phyloP scores from a whole-genome alignment of 1,140 invertebrate genomes.

The Papilio polytes region DNA sequence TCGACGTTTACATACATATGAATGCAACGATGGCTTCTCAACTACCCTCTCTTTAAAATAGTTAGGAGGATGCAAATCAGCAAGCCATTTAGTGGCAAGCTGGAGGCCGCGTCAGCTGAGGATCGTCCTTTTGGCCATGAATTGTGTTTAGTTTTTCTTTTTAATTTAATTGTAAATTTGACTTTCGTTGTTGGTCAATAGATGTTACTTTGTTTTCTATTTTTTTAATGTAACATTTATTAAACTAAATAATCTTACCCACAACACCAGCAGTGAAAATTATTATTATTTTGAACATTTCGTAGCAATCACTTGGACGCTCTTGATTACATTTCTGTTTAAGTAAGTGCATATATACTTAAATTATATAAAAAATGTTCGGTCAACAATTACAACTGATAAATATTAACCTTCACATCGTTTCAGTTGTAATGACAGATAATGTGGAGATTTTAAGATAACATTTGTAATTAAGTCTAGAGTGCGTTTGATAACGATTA shows the following conservation, averaged over 20 bases:
- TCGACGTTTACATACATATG: too few relatives aligned
- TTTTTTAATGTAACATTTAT: too few relatives aligned
- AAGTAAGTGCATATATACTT: constrained; percentile 57
- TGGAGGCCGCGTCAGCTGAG: too few relatives aligned
- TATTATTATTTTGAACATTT: constrained; percentile 55
- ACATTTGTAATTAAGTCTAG: constrained; percentile 45
- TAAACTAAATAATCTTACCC: constrained; percentile 46
- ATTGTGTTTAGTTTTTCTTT: too few relatives aligned
- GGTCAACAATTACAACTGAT: constrained; percentile 70
- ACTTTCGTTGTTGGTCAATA: too few relatives aligned
- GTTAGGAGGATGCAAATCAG: too few relatives aligned
- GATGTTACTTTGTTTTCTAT: too few relatives aligned
- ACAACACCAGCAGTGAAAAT: constrained; percentile 52
- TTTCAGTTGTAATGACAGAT: constrained; percentile 60
- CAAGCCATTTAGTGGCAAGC: too few relatives aligned
- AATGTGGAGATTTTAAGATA: constrained; percentile 49
- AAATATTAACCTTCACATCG: constrained; percentile 66
- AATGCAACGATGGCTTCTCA: too few relatives aligned
- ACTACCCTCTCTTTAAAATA: too few relatives aligned
- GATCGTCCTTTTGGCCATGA: too few relatives aligned
- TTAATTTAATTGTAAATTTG: too few relatives aligned
- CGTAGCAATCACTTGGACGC: constrained; percentile 44
- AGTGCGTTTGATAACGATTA: constrained; percentile 36
- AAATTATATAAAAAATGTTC: constrained; percentile 66
- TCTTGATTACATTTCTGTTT: constrained; percentile 44